Conservation (phyloP, 2,888 invertebrate species). For the Macrosoma leucophasiata region DNA sequence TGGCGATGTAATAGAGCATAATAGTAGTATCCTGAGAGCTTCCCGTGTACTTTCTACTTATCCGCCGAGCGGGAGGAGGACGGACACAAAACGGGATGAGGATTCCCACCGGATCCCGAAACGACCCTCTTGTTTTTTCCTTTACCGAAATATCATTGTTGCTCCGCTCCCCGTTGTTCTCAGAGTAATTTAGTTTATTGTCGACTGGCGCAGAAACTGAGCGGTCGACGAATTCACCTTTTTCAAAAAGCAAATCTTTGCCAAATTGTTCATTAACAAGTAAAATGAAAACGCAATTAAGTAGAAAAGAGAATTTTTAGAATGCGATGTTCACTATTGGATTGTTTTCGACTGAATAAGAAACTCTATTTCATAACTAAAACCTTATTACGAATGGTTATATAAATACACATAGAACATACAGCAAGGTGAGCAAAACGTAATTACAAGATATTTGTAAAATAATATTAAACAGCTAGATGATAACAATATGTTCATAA, state of each 20-base stretch:
- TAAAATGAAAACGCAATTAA: conserved; percentile 25
- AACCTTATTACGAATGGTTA: too few species aligned
- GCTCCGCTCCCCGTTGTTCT: conserved; percentile 48
- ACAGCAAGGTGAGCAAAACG: too few species aligned
- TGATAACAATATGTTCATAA: too few species aligned
- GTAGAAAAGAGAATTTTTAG: too few species aligned
- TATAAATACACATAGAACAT: too few species aligned
- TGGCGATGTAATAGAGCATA: conserved; percentile 44
- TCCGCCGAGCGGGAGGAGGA: conserved; percentile 31
- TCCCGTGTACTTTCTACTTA: conserved; percentile 45
- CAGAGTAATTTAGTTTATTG: conserved; percentile 63
- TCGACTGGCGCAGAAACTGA: conserved; percentile 50
- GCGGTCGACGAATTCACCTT: conserved; percentile 40
- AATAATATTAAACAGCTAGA: too few species aligned
- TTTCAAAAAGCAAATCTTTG: conserved; percentile 40
- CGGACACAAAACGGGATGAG: conserved; percentile 45
- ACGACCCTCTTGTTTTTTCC: conserved; percentile 65
- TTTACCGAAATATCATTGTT: conserved; percentile 63
- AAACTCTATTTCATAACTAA: too few species aligned
- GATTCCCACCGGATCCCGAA: conserved; percentile 60
- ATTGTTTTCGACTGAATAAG: conserved; percentile 11
- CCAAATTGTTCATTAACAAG: conserved; percentile 37
- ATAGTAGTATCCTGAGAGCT: conserved; percentile 47
- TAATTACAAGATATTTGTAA: too few species aligned
- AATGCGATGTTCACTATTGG: too few species aligned